Percentiles rank a stretch among this genome's conserved stretches.
These are phyloP conservation scores for Aporrectodea caliginosa DNA, from an alignment of 1,140 invertebrate species.

Conservation along the genomic window DNA sequence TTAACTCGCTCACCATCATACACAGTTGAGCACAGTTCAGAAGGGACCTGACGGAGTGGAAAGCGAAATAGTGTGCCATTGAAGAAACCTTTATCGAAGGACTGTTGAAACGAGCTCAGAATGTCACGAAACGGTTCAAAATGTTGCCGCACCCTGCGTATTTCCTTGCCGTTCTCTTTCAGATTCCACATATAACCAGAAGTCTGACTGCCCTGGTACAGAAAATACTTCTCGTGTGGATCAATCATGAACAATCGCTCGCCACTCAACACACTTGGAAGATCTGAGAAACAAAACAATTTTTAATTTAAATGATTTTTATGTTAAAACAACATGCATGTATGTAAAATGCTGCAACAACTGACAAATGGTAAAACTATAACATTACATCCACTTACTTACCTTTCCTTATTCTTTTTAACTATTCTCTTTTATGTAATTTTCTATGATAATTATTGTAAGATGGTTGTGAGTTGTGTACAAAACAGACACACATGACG, in stretches of 20 bases:
- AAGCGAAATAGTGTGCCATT: constrained; percentile 25
- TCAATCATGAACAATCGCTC: constrained; percentile 41
- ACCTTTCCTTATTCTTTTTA: too few species aligned
- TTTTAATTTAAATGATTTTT: too few species aligned
- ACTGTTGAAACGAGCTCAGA: background rate
- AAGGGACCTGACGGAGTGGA: constrained; percentile 18
- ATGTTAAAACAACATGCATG: too few species aligned
- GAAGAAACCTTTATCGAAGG: constrained; percentile 10
- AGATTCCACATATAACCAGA: constrained; percentile 32
- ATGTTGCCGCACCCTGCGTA: background rate
- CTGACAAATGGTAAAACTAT: too few species aligned
- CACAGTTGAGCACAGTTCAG: constrained; percentile 12
- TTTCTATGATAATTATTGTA: too few species aligned
- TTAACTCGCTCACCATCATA: constrained; percentile 26
- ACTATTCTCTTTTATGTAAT: too few species aligned
- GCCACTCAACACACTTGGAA: constrained; percentile 43
- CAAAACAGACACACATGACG: too few species aligned
- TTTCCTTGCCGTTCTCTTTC: background rate
- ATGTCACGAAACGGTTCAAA: constrained; percentile 21
- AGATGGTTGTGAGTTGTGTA: too few species aligned
- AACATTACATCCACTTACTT: too few species aligned
- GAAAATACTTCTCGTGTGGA: constrained; percentile 37
- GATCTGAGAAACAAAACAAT: constrained; percentile 37
- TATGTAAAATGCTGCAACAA: too few species aligned
- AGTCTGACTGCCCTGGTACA: constrained; percentile 9